These are phyloP conservation scores for Rhinogobio ventralis DNA, from an alignment of 2,797 vertebrate species.

Conservation along the genomic window DNA sequence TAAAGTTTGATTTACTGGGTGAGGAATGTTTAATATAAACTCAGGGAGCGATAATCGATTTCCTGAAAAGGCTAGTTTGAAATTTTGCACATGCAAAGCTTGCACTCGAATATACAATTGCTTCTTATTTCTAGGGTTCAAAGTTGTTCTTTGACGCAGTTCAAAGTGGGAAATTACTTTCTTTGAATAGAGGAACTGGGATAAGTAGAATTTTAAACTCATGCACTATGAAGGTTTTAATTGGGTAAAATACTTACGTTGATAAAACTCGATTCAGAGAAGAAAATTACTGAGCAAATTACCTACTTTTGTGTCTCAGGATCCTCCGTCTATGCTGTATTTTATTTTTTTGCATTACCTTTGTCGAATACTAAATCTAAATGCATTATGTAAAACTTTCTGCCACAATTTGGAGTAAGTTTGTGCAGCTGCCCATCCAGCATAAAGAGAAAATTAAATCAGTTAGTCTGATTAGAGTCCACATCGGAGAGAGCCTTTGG, in stretches of 20 bases:
- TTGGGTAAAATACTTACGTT: not conserved
- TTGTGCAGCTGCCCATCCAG: not conserved
- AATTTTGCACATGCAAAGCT: constrained; percentile 6
- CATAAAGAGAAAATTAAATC: not conserved
- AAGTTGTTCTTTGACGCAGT: not conserved
- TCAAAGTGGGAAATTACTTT: not conserved
- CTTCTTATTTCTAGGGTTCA: constrained; percentile 7
- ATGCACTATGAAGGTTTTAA: not conserved
- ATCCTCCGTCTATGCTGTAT: too few relatives aligned
- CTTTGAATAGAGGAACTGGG: not conserved
- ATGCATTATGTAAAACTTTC: not conserved
- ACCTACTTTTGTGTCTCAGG: not conserved
- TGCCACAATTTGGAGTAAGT: not conserved
- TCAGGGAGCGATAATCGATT: constrained; percentile 4
- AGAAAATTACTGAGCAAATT: not conserved
- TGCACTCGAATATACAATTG: not conserved
- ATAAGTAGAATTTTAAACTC: not conserved
- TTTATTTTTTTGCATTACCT: not conserved
- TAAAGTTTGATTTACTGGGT: constrained; percentile 23
- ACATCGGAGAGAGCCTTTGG: not conserved
- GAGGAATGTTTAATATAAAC: constrained; percentile 15
- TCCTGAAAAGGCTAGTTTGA: not conserved
- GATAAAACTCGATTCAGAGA: not conserved
- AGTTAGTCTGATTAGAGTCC: not conserved
- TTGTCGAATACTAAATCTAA: not conserved